Percentiles rank a stretch among this genome's conserved stretches.
phyloP scores from a whole-genome alignment of 1,140 invertebrate genomes.

The Agraylea sexmaculata region DNA sequence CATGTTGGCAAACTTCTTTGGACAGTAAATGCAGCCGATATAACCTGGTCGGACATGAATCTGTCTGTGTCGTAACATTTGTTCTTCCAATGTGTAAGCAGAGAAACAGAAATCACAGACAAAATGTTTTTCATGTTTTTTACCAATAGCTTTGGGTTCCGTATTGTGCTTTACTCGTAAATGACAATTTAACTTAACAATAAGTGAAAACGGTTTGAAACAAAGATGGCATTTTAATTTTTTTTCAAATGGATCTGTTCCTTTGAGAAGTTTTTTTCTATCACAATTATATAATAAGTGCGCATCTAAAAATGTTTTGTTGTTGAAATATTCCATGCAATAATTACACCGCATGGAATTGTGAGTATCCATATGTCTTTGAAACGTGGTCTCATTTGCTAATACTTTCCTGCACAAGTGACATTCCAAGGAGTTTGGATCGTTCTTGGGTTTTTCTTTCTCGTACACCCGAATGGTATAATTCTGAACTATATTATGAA shows the following conservation, averaged over 20 bases:
- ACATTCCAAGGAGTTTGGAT: conserved; percentile 32
- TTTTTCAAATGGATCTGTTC: conserved; percentile 32
- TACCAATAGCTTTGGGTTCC: conserved; percentile 19
- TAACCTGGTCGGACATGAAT: conserved; percentile 31
- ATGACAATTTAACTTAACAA: conserved; percentile 39
- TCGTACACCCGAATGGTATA: conserved; percentile 28
- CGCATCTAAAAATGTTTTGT: conserved; percentile 32
- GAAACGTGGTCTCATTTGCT: conserved; percentile 33
- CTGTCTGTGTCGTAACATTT: conserved; percentile 31
- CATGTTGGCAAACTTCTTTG: conserved; percentile 31
- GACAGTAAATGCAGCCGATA: conserved; percentile 36
- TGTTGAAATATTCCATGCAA: conserved; percentile 36
- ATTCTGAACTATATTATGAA: conserved; percentile 30
- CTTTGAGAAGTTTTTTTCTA: conserved; percentile 33
- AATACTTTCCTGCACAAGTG: conserved; percentile 36
- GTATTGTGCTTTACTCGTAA: conserved; percentile 32
- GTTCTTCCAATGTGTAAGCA: conserved; percentile 33
- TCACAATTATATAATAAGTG: conserved; percentile 34
- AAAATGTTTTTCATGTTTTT: too few species aligned
- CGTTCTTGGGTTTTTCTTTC: conserved; percentile 22
- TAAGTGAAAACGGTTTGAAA: conserved; percentile 37
- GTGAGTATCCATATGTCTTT: conserved; percentile 36
- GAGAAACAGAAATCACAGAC: conserved; percentile 39
- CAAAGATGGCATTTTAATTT: conserved; percentile 35
- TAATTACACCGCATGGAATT: conserved; percentile 38